phyloP scores from a whole-genome alignment of 2,888 invertebrate species.

The Temnothorax rugatulus region DNA sequence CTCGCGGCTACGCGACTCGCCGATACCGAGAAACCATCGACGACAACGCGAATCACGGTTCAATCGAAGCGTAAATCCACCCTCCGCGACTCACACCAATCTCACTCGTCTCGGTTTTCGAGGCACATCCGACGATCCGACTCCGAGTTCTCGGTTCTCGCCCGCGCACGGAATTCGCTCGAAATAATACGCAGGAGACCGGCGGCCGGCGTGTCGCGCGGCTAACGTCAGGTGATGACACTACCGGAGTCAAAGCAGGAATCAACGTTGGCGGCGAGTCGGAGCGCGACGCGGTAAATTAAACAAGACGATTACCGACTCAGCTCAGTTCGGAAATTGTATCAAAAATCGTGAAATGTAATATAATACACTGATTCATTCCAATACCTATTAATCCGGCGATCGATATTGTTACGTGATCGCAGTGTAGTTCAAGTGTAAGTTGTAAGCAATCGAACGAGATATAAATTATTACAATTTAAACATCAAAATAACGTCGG shows the following conservation, averaged over 20 bases:
- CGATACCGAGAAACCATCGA: too few species aligned
- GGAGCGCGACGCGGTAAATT: neutral
- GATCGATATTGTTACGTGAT: too few species aligned
- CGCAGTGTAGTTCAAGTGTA: too few species aligned
- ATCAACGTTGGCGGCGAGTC: neutral
- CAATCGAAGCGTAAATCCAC: neutral
- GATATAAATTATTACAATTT: too few species aligned
- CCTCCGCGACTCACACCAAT: neutral
- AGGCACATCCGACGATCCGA: neutral
- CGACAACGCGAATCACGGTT: neutral
- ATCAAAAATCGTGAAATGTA: too few species aligned
- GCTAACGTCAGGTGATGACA: neutral
- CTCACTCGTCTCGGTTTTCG: neutral
- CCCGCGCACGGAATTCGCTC: neutral
- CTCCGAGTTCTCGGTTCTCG: neutral
- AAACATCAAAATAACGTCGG: too few species aligned
- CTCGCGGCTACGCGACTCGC: too few species aligned
- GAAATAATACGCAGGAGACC: neutral
- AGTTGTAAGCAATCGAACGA: too few species aligned
- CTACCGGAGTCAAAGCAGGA: neutral
- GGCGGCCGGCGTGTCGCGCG: neutral
- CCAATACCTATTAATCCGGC: too few species aligned
- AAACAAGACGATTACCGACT: neutral
- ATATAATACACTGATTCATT: too few species aligned
- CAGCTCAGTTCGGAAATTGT: too few species aligned